These are phyloP conservation scores for Pristionchus arcanus DNA, from an alignment of 2,888 invertebrate genomes.

Conservation along the genomic window DNA sequence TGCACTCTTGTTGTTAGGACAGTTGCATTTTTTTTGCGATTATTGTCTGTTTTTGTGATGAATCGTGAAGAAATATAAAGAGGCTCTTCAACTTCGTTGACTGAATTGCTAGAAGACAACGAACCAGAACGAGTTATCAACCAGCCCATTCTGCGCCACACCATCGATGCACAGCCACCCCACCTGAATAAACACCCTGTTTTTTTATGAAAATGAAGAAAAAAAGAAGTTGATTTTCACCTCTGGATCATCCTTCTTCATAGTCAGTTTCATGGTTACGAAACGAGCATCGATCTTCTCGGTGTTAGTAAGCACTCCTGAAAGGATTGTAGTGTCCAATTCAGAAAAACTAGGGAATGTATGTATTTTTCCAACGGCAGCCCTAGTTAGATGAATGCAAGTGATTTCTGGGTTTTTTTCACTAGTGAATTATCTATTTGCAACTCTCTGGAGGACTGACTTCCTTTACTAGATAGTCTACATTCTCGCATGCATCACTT, in stretches of 20 bases:
- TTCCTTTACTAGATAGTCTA: background rate
- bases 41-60: too few relatives aligned
- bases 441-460: too few relatives aligned
- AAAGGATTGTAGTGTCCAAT: background rate
- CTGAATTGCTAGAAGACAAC: too few relatives aligned
- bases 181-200: background rate
- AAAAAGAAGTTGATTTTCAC: background rate
- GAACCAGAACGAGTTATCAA: background rate
- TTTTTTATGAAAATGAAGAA: background rate
- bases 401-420: too few relatives aligned
- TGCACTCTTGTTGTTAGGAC: too few relatives aligned
- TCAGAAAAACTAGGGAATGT: too few relatives aligned
- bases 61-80: background rate
- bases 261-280: background rate
- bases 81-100: background rate
- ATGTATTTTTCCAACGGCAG: too few relatives aligned
- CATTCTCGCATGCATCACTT: background rate
- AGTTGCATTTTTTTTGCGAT: too few relatives aligned
- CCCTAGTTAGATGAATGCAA: too few relatives aligned
- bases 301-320: background rate
- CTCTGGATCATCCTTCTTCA: slow-evolving; percentile 13
- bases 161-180: slow-evolving; percentile 23
- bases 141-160: background rate
- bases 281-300: background rate
- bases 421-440: too few relatives aligned